Evolutionary conservation across 2,797 vertebrate species (phyloP).

Genomic region (Lophius americanus): DNA sequence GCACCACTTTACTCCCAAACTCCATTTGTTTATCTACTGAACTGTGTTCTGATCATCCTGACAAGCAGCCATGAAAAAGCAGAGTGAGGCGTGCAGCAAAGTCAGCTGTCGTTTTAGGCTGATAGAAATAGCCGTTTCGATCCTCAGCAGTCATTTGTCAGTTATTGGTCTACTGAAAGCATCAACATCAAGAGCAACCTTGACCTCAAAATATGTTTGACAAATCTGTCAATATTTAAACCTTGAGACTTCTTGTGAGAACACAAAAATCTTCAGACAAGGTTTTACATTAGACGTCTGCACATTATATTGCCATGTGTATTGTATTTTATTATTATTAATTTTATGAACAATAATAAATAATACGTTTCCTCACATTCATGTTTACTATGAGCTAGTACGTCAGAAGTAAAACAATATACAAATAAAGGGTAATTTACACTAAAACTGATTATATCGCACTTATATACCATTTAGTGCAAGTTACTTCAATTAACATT

Average conservation of each 20-base stretch:
- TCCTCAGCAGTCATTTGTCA: conserved; percentile 23
- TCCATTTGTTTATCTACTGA: conserved; percentile 44
- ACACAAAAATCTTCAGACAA: too few relatives aligned
- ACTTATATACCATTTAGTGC: too few relatives aligned
- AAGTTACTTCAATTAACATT: too few relatives aligned
- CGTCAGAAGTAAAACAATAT: background rate
- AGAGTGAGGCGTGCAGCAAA: conserved; percentile 25
- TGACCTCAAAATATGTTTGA: conserved; percentile 24
- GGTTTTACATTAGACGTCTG: too few relatives aligned
- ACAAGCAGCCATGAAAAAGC: conserved; percentile 39
- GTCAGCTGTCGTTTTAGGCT: conserved; percentile 46
- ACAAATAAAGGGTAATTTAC: too few relatives aligned
- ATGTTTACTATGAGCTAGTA: background rate
- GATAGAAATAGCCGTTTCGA: conserved; percentile 46
- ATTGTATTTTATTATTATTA: too few relatives aligned
- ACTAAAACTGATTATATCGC: too few relatives aligned
- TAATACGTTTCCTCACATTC: background rate
- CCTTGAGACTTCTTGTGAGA: background rate
- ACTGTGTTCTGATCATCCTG: conserved; percentile 53
- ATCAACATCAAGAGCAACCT: conserved; percentile 19
- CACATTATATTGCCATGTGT: too few relatives aligned
- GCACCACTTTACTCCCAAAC: conserved; percentile 26
- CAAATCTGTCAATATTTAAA: conserved; percentile 5
- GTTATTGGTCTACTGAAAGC: conserved; percentile 23
- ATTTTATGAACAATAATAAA: too few relatives aligned